Base-by-base conservation (phyloP, 2,797 vertebrate genomes). In the Pangasius djambal region DNA sequence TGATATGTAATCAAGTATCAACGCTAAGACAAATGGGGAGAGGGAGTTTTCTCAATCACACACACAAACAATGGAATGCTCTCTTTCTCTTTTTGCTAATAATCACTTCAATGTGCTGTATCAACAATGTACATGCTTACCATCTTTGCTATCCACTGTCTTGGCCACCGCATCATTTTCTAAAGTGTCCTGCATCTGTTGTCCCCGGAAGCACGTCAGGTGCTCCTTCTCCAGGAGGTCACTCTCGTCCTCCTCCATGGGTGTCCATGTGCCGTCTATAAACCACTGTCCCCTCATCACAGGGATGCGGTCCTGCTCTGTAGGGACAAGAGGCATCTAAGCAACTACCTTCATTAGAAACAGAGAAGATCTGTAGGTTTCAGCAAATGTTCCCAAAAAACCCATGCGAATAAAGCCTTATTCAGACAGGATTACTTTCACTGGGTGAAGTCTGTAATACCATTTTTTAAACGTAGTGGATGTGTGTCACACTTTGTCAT, bases 231-330 rank as follows among this genome's bases (percentile, higher is more conserved):
- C 99, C 75, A 99, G 98, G 63, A 98, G 95, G 93, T 99, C 97
- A 67, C 98, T 98, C 93, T 99, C 98, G 18, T 99, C 98, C 91
- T 99, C 98, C 89, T 99, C 99, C 81, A 99, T 93, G 1, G 98
- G 98, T 34, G 98, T 97, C 99, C 98, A 99, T 0, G 97, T 98
- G 28, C 98, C 98, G 37, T 99, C 98, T 55, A 98, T 97, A 92
- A 99, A 99, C 99, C 98, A 99, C 93, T 99, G 98, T 1, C 98
- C 98, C 92, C 99, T 97, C 98, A 99, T 99, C 59, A 99, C 98
- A 16, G 98, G 97, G 93, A 99, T 99, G 92, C 96, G 96, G 92
- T 99, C 98, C 1, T 98, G 95, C 92, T 98, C 99, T 99, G 94
- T 69, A 94, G 92, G 31, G 20, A 85, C 28, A 78, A 61, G 7